These are phyloP conservation scores for Nemopilema nomurai DNA, from an alignment of 30 jellyfish, hydroid and myxozoan genomes.

Conservation along the genomic window DNA sequence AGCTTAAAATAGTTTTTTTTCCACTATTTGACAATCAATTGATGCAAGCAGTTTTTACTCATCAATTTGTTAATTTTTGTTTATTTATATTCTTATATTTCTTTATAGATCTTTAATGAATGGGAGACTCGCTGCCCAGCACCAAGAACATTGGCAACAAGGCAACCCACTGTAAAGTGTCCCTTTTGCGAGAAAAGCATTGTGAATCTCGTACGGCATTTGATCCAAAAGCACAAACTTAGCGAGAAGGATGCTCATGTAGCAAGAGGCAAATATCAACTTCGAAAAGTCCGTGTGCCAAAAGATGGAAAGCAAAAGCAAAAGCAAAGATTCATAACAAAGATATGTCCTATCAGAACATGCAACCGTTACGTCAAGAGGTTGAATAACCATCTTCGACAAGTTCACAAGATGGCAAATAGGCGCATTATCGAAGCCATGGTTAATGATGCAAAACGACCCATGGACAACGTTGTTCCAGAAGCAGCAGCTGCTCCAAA, in stretches of 20 bases:
- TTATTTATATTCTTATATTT: too few species aligned
- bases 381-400: conserved; percentile 17
- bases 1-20: too few species aligned
- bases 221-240: background rate
- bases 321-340: background rate
- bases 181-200: background rate
- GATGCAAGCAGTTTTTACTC: too few species aligned
- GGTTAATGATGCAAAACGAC: conserved; percentile 1
- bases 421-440: background rate
- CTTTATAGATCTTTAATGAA: too few species aligned
- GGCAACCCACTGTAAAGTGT: background rate
- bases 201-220: conserved; percentile 9
- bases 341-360: conserved; percentile 7
- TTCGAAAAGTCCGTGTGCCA: background rate
- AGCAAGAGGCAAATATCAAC: conserved; percentile 16
- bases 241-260: conserved; percentile 4
- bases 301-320: background rate
- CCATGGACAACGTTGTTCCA: conserved; percentile 6
- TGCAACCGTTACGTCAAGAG: conserved; percentile 7
- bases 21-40: too few species aligned
- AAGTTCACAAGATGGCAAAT: conserved; percentile 26
- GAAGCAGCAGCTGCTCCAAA: background rate
- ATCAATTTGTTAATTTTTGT: too few species aligned
- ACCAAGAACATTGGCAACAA: too few species aligned
- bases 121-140: too few species aligned